Evolutionary conservation across 2,113 vertebrate genomes (phyloP).

Genomic region (Erythrolamprus reginae): DNA sequence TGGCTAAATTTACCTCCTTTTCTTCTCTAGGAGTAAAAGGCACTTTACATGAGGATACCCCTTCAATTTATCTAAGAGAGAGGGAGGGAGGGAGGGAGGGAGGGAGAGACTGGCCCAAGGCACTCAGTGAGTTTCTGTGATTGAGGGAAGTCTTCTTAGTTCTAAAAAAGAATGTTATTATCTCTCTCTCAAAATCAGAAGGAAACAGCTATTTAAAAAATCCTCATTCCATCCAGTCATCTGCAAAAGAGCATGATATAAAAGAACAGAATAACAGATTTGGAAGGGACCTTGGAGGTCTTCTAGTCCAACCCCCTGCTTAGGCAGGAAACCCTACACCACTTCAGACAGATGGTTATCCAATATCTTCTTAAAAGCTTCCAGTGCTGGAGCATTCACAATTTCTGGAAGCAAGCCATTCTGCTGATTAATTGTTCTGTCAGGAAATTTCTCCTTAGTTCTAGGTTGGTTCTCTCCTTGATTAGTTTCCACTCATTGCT

Average conservation of each 20-base stretch:
- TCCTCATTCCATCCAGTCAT: neutral
- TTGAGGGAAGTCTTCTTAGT: neutral
- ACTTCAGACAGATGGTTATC: no score
- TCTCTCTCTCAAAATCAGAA: neutral
- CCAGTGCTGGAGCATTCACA: no score
- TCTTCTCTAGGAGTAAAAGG: neutral
- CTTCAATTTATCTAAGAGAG: neutral
- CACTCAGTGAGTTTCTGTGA: neutral
- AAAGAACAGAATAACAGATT: no score
- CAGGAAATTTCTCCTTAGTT: no score
- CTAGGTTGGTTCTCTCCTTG: no score
- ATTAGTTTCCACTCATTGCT: no score
- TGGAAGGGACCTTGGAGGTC: no score
- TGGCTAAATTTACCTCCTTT: neutral
- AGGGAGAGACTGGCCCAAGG: neutral
- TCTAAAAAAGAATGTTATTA: neutral
- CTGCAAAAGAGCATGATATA: neutral
- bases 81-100: neutral
- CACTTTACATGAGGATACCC: neutral
- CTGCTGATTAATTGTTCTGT: no score
- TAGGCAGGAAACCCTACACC: no score
- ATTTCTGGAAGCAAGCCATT: no score
- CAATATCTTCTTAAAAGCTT: no score
- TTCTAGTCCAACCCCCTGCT: no score
- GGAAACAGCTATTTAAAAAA: neutral